Conservation (phyloP, 2,888 invertebrate genomes). For the Noctua pronuba region DNA sequence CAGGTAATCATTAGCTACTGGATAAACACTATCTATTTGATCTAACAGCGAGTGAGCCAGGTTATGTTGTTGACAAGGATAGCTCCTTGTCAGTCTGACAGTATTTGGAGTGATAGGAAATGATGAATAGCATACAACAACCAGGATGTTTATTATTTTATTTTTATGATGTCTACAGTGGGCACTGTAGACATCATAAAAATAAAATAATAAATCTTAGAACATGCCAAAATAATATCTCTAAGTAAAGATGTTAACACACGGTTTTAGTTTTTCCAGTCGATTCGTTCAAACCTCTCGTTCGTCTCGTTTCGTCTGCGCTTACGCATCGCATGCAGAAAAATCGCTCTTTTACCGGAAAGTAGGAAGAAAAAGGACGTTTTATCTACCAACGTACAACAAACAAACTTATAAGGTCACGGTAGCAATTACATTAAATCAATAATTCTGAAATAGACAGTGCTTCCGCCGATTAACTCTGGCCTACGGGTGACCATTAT, state of each 20-base stretch:
- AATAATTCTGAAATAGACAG: constrained; percentile 5
- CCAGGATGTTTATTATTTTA: too few species aligned
- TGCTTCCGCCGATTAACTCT: constrained; percentile 42
- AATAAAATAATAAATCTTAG: too few species aligned
- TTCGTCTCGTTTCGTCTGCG: too few species aligned
- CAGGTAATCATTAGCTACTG: constrained; percentile 52
- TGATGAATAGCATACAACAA: too few species aligned
- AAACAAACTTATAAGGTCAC: constrained; percentile 8
- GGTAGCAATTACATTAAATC: constrained; percentile 17
- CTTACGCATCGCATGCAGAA: too few species aligned
- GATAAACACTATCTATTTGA: constrained; percentile 48
- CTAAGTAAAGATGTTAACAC: too few species aligned
- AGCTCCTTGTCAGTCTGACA: constrained; percentile 30
- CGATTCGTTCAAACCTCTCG: too few species aligned
- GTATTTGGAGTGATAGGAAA: not conserved
- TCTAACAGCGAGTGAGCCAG: constrained; percentile 16
- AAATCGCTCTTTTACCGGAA: too few species aligned
- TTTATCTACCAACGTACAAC: not conserved
- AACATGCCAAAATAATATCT: too few species aligned
- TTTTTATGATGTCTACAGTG: too few species aligned
- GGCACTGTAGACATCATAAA: too few species aligned
- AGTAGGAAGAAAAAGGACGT: not conserved
- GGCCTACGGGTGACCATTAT: constrained; percentile 38
- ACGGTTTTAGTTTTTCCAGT: too few species aligned
- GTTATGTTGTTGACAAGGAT: constrained; percentile 3